Evolutionary conservation across 2,797 vertebrate species (phyloP), one percentile per base, ranked within the genome.

Genomic region (Enteromius radiatus): DNA sequence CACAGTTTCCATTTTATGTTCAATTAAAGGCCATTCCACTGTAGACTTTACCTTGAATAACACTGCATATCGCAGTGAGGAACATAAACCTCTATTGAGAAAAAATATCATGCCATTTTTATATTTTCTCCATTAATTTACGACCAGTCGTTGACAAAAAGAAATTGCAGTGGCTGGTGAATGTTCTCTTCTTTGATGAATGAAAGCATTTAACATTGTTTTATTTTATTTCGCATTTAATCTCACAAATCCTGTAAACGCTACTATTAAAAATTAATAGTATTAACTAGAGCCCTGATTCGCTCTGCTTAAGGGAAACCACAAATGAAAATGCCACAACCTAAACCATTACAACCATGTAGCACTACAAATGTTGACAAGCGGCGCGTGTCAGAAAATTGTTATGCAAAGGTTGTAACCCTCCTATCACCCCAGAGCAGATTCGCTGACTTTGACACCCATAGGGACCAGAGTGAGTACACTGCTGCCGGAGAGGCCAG

Each of bases 1-100:
- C 19, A 71, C 15, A 31, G 61, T 85, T 82, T 56, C 52, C 36
- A 23, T 59, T 31, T 78, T 78, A 76, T 59, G 19, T 77, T 65
- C 36, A 76, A 85, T 79, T 79, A 81, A 84, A 69, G 5, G 15
- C 61, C 41, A 61, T 33, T 64, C 19, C 26, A 33, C 41, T 2
- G 19, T 23, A 68, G 47, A 68, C 33, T 52, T 67, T 68, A 78
- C 28, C 28, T 65, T 65, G 21, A 78, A 67, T 52, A 19, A 52
- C 33, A 68, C 64, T 9, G 77, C 11, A 54, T 56, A 21, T 12
- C 14, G 2, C 33, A 33, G 12, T 17, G 1, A 31, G 3, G 71
- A 23, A 14, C 65, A 77, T 71, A 59, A 77, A 78, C 74, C 82
- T 52, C 31, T 31, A 64, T 36, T 73, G 54, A 28, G 17, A 79